A percentile compares a stretch with the other conserved stretches of the same genome.
These are phyloP conservation scores for Anabacerthia variegaticeps DNA, from an alignment of 2,797 vertebrate species.

Conservation along the genomic window DNA sequence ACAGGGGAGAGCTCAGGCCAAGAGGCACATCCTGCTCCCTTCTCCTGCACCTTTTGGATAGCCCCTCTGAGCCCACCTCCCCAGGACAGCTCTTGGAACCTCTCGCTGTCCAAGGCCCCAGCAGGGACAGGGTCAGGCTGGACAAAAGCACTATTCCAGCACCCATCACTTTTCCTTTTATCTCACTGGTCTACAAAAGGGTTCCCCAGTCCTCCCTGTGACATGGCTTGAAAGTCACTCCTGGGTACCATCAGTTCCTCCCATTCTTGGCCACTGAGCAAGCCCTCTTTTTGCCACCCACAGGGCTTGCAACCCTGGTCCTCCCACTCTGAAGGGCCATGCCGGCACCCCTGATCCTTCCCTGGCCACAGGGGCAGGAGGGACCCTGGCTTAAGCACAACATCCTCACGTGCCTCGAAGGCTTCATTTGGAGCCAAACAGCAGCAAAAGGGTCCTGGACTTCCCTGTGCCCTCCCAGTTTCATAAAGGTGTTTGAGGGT, in stretches of 20 bases:
- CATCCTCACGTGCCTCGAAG: neutral
- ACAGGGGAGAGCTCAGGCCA: neutral
- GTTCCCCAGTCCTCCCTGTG: neutral
- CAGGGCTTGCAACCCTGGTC: neutral
- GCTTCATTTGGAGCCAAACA: neutral
- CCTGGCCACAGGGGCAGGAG: neutral
- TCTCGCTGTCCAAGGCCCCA: neutral
- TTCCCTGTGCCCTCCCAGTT: neutral
- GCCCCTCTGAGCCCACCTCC: neutral
- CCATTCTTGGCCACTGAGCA: neutral
- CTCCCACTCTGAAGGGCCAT: neutral
- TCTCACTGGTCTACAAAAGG: neutral
- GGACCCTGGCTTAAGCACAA: neutral
- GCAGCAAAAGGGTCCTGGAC: neutral
- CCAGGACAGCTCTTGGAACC: neutral
- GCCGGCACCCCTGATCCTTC: neutral
- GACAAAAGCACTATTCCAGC: neutral
- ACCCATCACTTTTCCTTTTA: neutral
- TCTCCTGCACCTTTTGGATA: neutral
- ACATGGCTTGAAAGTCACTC: neutral
- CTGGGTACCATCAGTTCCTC: neutral
- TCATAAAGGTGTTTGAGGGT: neutral
- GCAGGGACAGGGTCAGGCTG: neutral
- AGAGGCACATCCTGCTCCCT: neutral
- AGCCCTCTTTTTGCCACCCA: neutral